phyloP scores from a whole-genome alignment of 2,888 invertebrate species.

The Andrena marginata region DNA sequence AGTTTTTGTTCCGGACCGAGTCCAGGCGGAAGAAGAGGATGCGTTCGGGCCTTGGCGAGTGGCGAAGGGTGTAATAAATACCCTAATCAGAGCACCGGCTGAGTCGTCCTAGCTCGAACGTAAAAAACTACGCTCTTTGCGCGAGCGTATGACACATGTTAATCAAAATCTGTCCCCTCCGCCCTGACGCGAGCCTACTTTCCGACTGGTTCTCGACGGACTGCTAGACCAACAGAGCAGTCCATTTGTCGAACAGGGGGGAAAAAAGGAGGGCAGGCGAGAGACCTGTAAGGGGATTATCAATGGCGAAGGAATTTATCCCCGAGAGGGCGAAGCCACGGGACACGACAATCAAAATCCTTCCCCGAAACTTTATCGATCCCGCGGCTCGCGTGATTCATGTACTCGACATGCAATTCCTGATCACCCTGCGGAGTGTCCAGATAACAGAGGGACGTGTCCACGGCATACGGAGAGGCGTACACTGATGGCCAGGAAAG shows the following conservation, averaged over 20 bases:
- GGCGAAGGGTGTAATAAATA: constrained; percentile 34
- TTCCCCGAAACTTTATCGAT: constrained; percentile 61
- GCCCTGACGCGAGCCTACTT: background rate
- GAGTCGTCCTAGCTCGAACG: background rate
- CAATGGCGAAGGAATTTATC: constrained; percentile 26
- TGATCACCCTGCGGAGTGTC: constrained; percentile 64
- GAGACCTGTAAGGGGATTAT: background rate
- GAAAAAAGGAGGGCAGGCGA: background rate
- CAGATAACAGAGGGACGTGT: constrained; percentile 70
- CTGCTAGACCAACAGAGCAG: constrained; percentile 1
- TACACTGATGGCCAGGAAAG: constrained; percentile 52
- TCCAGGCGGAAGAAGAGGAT: background rate
- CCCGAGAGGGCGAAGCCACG: constrained; percentile 16
- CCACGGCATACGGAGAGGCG: constrained; percentile 59
- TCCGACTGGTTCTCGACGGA: background rate
- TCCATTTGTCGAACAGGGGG: constrained; percentile 8
- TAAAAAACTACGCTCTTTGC: background rate
- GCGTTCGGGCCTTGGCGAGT: constrained; percentile 15
- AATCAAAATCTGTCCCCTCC: constrained; percentile 29
- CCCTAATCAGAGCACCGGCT: background rate
- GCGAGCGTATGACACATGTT: constrained; percentile 7
- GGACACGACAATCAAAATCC: constrained; percentile 52
- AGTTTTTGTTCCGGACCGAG: constrained; percentile 12
- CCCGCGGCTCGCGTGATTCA: constrained; percentile 54
- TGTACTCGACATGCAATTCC: constrained; percentile 67